These are phyloP conservation scores for Clarias laeviceps DNA, from an alignment of 2,797 vertebrate species.

Conservation along the genomic window DNA sequence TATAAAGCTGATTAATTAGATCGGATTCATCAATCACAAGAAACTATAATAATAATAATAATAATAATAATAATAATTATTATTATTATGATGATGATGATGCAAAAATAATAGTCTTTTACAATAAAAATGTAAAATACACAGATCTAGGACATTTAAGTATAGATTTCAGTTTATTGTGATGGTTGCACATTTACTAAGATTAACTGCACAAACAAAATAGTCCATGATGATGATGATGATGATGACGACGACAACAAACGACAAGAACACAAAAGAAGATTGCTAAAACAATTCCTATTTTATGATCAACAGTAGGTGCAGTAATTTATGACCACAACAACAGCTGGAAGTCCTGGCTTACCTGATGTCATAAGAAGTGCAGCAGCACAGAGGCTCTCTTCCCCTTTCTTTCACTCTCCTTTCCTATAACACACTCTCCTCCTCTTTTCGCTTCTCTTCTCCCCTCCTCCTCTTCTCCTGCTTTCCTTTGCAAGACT, in stretches of 20 bases:
- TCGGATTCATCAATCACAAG: not conserved
- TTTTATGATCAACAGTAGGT: not conserved
- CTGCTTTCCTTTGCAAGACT: constrained; percentile 67
- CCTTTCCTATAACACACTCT: constrained; percentile 18
- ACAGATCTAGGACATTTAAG: not conserved
- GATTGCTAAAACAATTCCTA: not conserved
- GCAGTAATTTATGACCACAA: not conserved
- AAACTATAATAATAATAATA: not conserved
- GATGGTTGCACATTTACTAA: not conserved
- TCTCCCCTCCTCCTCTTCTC: not conserved
- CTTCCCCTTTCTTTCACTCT: constrained; percentile 3
- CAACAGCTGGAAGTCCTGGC: not conserved
- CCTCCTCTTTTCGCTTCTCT: not conserved
- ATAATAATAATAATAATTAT: constrained; percentile 7
- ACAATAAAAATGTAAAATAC: not conserved
- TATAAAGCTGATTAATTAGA: not conserved
- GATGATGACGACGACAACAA: not conserved
- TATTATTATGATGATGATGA: not conserved
- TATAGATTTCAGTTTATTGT: not conserved
- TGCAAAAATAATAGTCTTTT: not conserved
- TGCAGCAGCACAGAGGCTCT: constrained; percentile 61
- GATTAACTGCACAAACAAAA: not conserved
- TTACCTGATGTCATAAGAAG: constrained; percentile 36
- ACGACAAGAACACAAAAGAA: no score
- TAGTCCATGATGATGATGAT: not conserved